phyloP scores from a whole-genome alignment of 2,113 vertebrate genomes.

The Addax nasomaculatus region DNA sequence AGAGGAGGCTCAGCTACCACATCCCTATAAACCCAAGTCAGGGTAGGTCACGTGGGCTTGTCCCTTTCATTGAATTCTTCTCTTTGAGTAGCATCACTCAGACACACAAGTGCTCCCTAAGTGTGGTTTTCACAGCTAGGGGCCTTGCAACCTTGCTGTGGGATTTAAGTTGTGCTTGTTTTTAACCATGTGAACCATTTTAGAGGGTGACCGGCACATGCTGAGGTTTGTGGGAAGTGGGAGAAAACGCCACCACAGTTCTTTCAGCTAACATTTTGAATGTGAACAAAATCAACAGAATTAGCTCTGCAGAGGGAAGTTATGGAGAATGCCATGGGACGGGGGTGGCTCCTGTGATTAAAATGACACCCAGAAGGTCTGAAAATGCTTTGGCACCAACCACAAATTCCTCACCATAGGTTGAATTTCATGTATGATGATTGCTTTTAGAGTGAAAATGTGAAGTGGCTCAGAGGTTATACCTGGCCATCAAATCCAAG shows the following conservation, averaged over 20 bases:
- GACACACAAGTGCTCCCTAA: background rate
- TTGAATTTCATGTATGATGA: background rate
- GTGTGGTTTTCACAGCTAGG: background rate
- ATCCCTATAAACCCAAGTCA: background rate
- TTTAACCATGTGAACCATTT: constrained; percentile 36
- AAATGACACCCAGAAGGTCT: background rate
- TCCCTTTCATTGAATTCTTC: background rate
- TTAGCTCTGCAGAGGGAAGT: background rate
- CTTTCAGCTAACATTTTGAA: constrained; percentile 34
- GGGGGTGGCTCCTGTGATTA: constrained; percentile 23
- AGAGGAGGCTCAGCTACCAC: background rate
- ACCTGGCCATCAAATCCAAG: constrained; percentile 42
- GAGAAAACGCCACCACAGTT: accelerated
- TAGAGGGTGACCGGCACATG: constrained; percentile 23
- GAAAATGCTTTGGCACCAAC: background rate
- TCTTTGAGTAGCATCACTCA: background rate
- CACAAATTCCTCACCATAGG: constrained; percentile 7
- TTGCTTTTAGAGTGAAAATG: background rate
- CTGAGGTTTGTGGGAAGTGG: background rate
- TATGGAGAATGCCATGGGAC: constrained; percentile 18
- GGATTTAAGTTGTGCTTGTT: constrained; percentile 43
- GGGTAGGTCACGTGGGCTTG: background rate
- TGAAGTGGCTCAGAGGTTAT: constrained; percentile 32
- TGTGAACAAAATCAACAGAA: constrained; percentile 34
- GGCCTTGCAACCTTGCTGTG: background rate